Percentiles rank a stretch among this genome's conserved stretches.
These are phyloP conservation scores for Dastarcus helophoroides DNA, from an alignment of 2,888 invertebrate genomes.

Conservation along the genomic window DNA sequence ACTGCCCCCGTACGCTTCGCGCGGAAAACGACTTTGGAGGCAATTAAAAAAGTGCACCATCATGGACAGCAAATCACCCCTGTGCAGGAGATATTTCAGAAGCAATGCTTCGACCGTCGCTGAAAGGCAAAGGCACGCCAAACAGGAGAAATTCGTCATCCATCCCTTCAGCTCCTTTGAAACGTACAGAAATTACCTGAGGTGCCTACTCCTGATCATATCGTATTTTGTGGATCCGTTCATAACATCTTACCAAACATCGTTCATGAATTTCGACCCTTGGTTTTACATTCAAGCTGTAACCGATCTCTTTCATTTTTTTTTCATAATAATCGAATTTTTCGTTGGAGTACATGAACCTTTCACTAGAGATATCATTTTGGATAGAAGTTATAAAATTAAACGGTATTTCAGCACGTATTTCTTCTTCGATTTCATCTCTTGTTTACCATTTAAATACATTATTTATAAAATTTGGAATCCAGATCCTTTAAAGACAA, in stretches of 20 bases:
- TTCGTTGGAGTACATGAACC: constrained; percentile 14
- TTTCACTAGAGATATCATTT: constrained; percentile 14
- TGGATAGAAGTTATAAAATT: constrained; percentile 12
- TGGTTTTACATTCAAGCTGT: too few species aligned
- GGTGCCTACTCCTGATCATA: constrained; percentile 9
- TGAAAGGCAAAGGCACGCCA: constrained; percentile 8
- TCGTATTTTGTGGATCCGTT: constrained; percentile 8
- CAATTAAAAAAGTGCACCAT: constrained; percentile 27
- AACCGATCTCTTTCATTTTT: constrained; percentile 5
- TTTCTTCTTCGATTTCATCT: constrained; percentile 15
- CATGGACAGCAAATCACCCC: constrained; percentile 25
- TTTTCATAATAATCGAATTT: constrained; percentile 14
- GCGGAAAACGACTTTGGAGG: constrained; percentile 22
- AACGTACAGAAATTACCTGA: constrained; percentile 4
- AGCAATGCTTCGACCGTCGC: constrained; percentile 7
- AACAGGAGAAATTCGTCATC: constrained; percentile 3
- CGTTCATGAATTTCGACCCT: neutral
- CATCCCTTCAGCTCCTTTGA: constrained; percentile 9
- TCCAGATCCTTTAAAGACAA: neutral
- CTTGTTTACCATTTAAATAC: constrained; percentile 7
- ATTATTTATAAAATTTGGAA: neutral
- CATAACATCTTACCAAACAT: constrained; percentile 2
- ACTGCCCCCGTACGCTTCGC: constrained; percentile 29
- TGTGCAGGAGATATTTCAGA: constrained; percentile 17
- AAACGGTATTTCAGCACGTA: constrained; percentile 15